Base-by-base conservation (phyloP, 2,797 vertebrate genomes). In the Microctenopoma steveboyesi region DNA sequence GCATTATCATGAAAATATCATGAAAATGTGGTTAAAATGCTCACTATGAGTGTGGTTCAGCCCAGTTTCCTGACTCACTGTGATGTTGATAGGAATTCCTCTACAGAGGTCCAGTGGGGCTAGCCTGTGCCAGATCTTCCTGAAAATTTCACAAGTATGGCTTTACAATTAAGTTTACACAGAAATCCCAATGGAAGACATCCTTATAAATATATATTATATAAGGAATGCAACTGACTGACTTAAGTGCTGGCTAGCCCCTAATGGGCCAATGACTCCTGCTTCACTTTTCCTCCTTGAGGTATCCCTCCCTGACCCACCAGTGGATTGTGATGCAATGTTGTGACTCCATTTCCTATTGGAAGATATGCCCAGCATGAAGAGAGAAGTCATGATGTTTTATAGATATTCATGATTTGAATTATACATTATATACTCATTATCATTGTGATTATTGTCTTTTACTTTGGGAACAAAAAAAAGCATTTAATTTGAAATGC, bases 331-430 rank as follows among this genome's bases (percentile, higher is more conserved):
- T 95, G 87, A 92, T 92, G 85, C 84, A 72, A 90, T 88, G 83
- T 92, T 91, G 91, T 92, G 88, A 89, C 73, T 85, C 77, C 90
- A 89, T 92, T 91, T 92, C 80, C 90, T 86, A 89, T 91, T 86
- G 85, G 92, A 91, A 89, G 82, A 81, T 91, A 84, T 50, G 75
- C 89, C 88, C 86, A 93, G 94, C 94, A 95, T 95, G 94, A 94
- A 87, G 89, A 90, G 86, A 91, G 86, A 90, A 88, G 82, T 83
- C 73, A 62, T 91, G 86, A 88, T 91, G 90, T 94, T 94, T 94
- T 85, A 91, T 92, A 93, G 83, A 92, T 87, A 86, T 87, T 80
- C 78, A 71, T 82, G 64, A 89, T 87, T 86, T 87, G 78, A 90
- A 42, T 42, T 4, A 15, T 4, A 42, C 37, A 39, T 39, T 84